Evolutionary conservation across 2,797 vertebrate genomes (phyloP), one percentile per base, ranked within the genome.

Genomic region (Semotilus atromaculatus): DNA sequence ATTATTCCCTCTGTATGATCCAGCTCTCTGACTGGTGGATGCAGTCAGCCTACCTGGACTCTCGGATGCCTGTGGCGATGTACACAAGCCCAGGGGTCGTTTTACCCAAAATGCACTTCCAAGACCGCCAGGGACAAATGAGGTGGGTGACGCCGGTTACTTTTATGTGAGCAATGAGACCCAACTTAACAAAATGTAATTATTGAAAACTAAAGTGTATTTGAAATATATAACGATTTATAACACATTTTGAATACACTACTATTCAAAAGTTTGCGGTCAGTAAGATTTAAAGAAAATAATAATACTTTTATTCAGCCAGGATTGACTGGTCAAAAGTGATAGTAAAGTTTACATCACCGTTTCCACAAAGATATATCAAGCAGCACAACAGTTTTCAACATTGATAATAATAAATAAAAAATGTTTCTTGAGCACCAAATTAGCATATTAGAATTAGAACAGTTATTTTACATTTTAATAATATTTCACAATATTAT

Each of bases 21-120:
- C 88, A 97, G 98, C 95, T 99, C 51, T 95, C 97, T 1, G 98
- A 99, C 62, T 99, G 98, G 98, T 99, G 98, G 98, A 95, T 97
- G 93, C 97, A 97, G 93, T 96, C 96, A 0, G 96, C 97, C 72
- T 99, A 99, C 91, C 94, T 99, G 80, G 98, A 99, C 89, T 99
- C 96, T 88, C 97, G 97, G 7, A 96, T 99, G 94, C 98, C 98
- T 0, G 95, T 99, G 70, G 96, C 97, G 40, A 96, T 99, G 84
- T 96, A 96, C 91, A 98, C 98, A 85, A 99, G 96, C 90, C 98
- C 98, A 0, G 98, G 96, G 0, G 93, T 99, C 4, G 93, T 97
- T 78, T 92, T 99, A 78, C 98, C 98, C 18, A 97, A 96, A 74
- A 97, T 98, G 94, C 96, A 96, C 89, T 99, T 99, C 89, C 93